phyloP scores from a whole-genome alignment of 2,888 invertebrate genomes.

The Thera britannica region DNA sequence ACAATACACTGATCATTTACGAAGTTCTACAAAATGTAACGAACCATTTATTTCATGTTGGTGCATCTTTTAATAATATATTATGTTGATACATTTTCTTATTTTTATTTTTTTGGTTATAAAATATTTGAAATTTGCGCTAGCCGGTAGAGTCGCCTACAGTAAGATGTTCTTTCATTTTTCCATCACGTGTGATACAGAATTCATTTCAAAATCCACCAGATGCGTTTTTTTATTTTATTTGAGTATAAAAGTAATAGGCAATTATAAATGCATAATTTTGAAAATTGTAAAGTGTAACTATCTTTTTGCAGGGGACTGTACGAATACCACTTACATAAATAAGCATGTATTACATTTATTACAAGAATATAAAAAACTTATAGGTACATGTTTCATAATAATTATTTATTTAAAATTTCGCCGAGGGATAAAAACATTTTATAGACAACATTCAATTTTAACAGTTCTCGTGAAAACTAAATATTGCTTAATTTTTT shows the following conservation, averaged over 20 bases:
- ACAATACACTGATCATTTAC: not conserved
- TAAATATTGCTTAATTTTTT: conserved; percentile 16
- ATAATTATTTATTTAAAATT: not conserved
- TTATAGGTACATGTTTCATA: not conserved
- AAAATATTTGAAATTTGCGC: too few species aligned
- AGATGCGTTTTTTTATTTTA: too few species aligned
- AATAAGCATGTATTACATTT: not conserved
- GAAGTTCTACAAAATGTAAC: not conserved
- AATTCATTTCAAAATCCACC: too few species aligned
- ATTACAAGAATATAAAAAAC: not conserved
- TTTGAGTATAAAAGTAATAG: too few species aligned
- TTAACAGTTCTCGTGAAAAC: conserved; percentile 4
- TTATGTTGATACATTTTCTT: too few species aligned
- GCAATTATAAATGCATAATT: too few species aligned
- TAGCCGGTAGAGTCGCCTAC: not conserved
- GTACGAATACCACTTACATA: too few species aligned
- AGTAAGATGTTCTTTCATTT: not conserved
- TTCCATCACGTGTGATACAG: too few species aligned
- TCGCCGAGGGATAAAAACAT: conserved; percentile 1
- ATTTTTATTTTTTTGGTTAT: too few species aligned
- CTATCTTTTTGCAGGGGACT: too few species aligned
- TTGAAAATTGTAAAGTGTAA: too few species aligned
- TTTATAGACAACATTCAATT: not conserved
- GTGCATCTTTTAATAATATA: too few species aligned
- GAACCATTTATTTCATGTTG: not conserved